Base-by-base conservation (phyloP, 1,140 invertebrate species). In the Aradophagus sp. region DNA sequence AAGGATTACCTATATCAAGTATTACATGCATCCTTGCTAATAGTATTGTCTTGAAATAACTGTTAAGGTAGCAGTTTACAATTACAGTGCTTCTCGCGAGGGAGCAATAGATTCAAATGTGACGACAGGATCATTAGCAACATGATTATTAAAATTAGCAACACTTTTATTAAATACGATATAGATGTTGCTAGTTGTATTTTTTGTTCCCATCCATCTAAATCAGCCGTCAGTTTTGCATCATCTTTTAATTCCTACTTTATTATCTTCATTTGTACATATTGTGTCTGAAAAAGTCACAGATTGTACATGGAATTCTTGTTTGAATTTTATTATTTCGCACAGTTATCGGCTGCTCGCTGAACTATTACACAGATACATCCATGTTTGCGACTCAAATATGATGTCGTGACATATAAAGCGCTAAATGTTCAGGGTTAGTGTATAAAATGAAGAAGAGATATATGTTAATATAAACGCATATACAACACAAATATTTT, bases 401-500 rank as follows among this genome's bases (percentile, higher is more conserved):
- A 32, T 44, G 34, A 27, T 32, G 35, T 36, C 19, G n/a, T 39
- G 34, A 62, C 20, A 41, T 56, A 47, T 31, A 48, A 20, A 17
- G 14, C 35, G 35, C 16, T 59, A 36, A 58, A 48, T 53, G 32
- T 71, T 63, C 39, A 50, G 44, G 27, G 19, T 34, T 58, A 69
- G 41, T 62, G 47, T 58, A 52, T 26, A 52, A 58, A 56, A 38
- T 14, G 23, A 29, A 42, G 11, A 38, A 17, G 14, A 58, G 17
- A 70, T 13, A 50, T 36, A 34, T 48, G 59, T 52, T 38, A 71
- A 65, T 71, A 53, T 65, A 55, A 39, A 70, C 32, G 38, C 52
- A 52, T 70, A 59, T 19, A 63, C 39, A 31, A 70, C 42, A 70
- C 39, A 62, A 47, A 71, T 71, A 63, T 71, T 58, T 71, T 71